phyloP scores from a whole-genome alignment of 2,113 vertebrate species.

The Litocranius walleri region DNA sequence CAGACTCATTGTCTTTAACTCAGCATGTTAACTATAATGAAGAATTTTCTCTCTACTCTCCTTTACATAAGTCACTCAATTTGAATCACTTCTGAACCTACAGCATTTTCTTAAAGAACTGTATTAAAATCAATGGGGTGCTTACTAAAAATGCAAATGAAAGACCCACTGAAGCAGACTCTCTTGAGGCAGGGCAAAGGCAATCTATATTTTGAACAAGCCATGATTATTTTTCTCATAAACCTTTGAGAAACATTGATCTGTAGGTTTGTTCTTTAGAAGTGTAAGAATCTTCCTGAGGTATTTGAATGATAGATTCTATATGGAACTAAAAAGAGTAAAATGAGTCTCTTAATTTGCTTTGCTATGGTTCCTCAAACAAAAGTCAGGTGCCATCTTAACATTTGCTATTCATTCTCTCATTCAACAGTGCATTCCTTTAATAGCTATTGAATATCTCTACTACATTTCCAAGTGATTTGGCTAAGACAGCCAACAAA shows the following conservation, averaged over 20 bases:
- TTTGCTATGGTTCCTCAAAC: not conserved
- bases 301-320: not conserved
- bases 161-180: not conserved
- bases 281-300: not conserved
- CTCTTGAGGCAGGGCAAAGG: not conserved
- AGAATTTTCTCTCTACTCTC: not conserved
- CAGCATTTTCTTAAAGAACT: not conserved
- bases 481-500: not conserved
- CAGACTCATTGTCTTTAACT: conserved; percentile 22
- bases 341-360: not conserved
- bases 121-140: not conserved
- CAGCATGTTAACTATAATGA: conserved; percentile 31
- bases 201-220: not conserved
- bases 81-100: conserved; percentile 9
- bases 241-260: not conserved
- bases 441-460: not conserved
- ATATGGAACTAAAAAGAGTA: not conserved
- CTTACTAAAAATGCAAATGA: conserved; percentile 32
- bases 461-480: not conserved
- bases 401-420: not conserved
- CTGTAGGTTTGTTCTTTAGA: not conserved
- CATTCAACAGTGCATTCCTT: not conserved
- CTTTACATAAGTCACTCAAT: not conserved
- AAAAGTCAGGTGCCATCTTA: not conserved
- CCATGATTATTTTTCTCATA: not conserved